Evolutionary conservation across 2,888 invertebrate species (phyloP), one percentile per base, ranked within the genome.

Genomic region (Drosophila siamana): DNA sequence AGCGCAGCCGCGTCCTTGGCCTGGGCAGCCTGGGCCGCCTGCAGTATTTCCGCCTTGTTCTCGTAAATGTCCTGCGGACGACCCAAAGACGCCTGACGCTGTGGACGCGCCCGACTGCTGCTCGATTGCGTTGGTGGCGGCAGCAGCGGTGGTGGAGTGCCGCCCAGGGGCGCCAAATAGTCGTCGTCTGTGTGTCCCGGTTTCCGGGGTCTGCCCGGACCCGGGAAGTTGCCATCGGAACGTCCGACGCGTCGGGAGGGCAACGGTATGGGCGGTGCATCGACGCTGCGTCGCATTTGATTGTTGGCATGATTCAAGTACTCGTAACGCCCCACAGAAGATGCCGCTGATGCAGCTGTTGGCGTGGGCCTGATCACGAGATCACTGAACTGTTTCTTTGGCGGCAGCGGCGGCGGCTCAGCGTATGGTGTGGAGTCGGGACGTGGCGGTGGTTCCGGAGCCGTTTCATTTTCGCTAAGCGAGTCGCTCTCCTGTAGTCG

Each of bases 381-480:
- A 71, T 94, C 94, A 52, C 93, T 93, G 43, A 93, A 93, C 78
- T 94, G 94, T 75, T 95, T 95, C 88, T 95, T 96, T 11, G 96
- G 96, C 16, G 96, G 94, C 90, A 96, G 92, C 2, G 96, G 96
- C 1, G 96, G 96, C 2, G 96, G 96, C 87, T 95, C 95, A 5
- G 94, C 93, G 52, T 94, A 92, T 11, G 92, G 89, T 3, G 83
- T 86, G 2, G 91, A 90, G 33, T 92, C 92, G 2, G 92, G 92
- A 3, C 92, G 82, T 1, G 93, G 93, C 15, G 93, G 92, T 13
- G 92, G 92, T 64, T 93, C 93, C 0, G 92, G 91, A 0, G 92
- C 92, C 0, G 91, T 75, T 71, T 93, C 92, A 43, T 91, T 92
- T 72, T 92, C 92, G 70, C 92, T 92, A n/a, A 92, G 74, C 2